Evolutionary conservation across 23 tunicate genomes (phyloP).

Genomic region (Trididemnum miniatum): DNA sequence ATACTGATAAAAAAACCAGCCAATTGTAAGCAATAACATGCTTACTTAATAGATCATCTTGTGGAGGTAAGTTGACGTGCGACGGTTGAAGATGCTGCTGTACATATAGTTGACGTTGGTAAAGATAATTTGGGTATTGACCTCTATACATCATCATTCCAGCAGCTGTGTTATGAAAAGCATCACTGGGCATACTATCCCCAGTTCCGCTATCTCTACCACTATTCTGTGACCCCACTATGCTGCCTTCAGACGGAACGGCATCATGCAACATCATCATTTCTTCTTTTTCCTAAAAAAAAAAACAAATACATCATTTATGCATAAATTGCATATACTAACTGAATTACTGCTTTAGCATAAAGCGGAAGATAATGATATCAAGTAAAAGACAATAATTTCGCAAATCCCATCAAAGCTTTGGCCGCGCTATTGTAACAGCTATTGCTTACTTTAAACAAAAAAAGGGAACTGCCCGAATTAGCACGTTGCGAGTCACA

Average conservation of each 20-base stretch:
- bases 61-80: conserved; percentile 47
- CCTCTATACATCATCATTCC: neutral
- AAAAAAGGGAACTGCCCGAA: no score
- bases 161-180: conserved; percentile 40
- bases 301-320: neutral
- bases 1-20: no score
- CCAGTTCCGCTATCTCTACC: conserved; percentile 68
- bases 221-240: neutral
- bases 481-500: no score
- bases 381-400: no score
- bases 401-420: no score
- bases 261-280: neutral
- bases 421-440: no score
- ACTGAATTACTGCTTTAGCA: no score
- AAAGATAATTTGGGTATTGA: neutral
- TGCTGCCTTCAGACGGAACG: neutral
- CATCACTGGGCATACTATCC: conserved; percentile 80
- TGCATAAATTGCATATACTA: no score
- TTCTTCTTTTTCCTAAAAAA: conserved; percentile 10
- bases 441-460: no score
- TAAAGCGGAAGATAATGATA: no score
- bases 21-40: no score
- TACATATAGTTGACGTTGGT: neutral
- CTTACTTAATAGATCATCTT: conserved; percentile 34
- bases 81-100: conserved; percentile 30